These are phyloP conservation scores for Protonibea diacanthus DNA, from an alignment of 2,797 vertebrate species.

Conservation along the genomic window DNA sequence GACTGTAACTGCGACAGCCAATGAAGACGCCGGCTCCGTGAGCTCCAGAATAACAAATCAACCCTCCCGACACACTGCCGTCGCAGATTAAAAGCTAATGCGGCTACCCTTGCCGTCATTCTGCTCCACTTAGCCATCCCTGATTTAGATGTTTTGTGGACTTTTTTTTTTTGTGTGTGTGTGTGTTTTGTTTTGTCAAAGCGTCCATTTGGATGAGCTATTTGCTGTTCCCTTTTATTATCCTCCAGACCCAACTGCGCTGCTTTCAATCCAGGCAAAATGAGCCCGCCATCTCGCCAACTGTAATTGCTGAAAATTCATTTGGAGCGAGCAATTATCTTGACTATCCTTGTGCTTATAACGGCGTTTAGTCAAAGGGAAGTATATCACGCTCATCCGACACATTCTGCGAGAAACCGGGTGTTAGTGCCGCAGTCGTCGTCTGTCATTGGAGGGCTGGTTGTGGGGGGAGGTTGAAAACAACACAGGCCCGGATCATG, in stretches of 20 bases:
- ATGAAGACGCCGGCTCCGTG: slow-evolving; percentile 21
- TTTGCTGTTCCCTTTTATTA: slow-evolving; percentile 55
- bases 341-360: slow-evolving; percentile 31
- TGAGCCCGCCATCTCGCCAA: slow-evolving; percentile 1
- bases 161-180: not conserved
- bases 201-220: slow-evolving; percentile 35
- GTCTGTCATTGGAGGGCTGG: slow-evolving; percentile 35
- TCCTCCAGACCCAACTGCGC: slow-evolving; percentile 28
- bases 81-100: slow-evolving; percentile 53
- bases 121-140: slow-evolving; percentile 42
- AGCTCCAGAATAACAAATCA: slow-evolving; percentile 30
- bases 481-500: slow-evolving; percentile 1
- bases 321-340: slow-evolving; percentile 65
- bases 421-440: slow-evolving; percentile 16
- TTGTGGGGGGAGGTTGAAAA: slow-evolving; percentile 8
- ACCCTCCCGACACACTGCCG: slow-evolving; percentile 27
- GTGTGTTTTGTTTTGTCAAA: slow-evolving; percentile 42
- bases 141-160: slow-evolving; percentile 34
- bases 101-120: slow-evolving; percentile 22
- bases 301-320: slow-evolving; percentile 45
- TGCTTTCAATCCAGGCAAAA: slow-evolving; percentile 43
- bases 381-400: slow-evolving; percentile 28
- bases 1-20: slow-evolving; percentile 25
- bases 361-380: slow-evolving; percentile 48
- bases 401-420: slow-evolving; percentile 27